Evolutionary conservation across 2,888 invertebrate genomes (phyloP), one percentile per base, ranked within the genome.

Genomic region (Heliconius erato): DNA sequence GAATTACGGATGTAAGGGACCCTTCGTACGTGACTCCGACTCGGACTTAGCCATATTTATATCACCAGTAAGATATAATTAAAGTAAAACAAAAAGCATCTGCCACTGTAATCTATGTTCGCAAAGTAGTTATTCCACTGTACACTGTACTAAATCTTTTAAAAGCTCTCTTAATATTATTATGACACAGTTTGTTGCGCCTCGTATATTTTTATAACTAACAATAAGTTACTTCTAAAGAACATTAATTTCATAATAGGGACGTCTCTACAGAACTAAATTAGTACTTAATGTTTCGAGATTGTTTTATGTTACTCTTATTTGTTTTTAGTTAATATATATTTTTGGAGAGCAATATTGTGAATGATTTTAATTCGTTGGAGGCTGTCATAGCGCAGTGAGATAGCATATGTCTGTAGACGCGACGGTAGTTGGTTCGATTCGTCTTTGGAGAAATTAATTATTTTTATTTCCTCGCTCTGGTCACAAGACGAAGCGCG

Each of bases 161-260:
- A 72, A 72, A 72, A 44, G 72, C 44, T 72, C 72, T 72, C 40
- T 40, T 72, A 72, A 72, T 44, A 44, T 72, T 44, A 44, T 44
- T 44, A 72, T 71, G 72, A 72, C 72, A n/a, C 32, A 40, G 40
- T 44, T 72, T 72, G 26, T 72, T 14, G 2, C 19, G 40, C n/a
- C 71, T 71, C 71, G 71, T 72, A 72, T 72, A 72, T 72, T 72
- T 72, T 72, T 72, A 72, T 72, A 72, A 26, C 72, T 44, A 16
- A 72, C 44, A 72, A 40, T 44, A 72, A 72, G n/a, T 72, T 26
- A 72, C 5, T 44, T 72, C 26, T 44, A 28, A 44, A 71, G 26
- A 16, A 72, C 40, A 44, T 26, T 72, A 72, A 72, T 72, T 72
- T 72, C 44, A 72, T 72, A 44, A 72, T 44, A 26, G 71, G 16